Evolutionary conservation across 2,888 invertebrate genomes (phyloP).

Genomic region (Pterostichus niger): DNA sequence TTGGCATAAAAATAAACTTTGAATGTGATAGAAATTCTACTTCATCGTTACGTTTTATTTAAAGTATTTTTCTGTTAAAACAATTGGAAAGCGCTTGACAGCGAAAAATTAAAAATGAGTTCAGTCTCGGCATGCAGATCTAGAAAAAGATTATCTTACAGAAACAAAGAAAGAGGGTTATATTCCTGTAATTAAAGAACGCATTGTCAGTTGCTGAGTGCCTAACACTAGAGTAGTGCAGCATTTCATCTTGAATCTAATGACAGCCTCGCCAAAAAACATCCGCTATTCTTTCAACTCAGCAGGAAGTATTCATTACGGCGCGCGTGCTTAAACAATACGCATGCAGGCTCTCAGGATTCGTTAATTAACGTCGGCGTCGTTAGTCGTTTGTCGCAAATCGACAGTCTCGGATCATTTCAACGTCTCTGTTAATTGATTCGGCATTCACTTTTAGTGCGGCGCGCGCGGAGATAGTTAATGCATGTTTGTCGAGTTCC

Average conservation of each 20-base stretch:
- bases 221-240: conserved; percentile 6
- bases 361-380: conserved; percentile 59
- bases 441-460: conserved; percentile 55
- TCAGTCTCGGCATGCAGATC: no score
- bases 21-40: no score
- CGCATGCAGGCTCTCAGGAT: conserved; percentile 54
- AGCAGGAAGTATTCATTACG: conserved; percentile 42
- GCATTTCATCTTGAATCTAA: conserved; percentile 44
- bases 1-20: no score
- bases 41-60: no score
- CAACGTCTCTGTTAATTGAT: conserved; percentile 34
- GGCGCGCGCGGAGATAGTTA: conserved; percentile 51
- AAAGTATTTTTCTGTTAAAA: no score
- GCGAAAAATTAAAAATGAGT: no score
- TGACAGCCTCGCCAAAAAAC: conserved; percentile 38
- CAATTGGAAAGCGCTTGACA: no score
- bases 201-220: conserved; percentile 10
- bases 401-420: conserved; percentile 39
- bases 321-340: conserved; percentile 57
- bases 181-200: conserved; percentile 31
- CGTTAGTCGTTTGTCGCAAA: conserved; percentile 52
- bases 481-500: conserved; percentile 56
- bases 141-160: not conserved
- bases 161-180: not conserved
- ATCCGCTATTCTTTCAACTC: conserved; percentile 25